A percentile compares a stretch with the other conserved stretches of the same genome.
Evolutionary conservation across 2,113 vertebrate genomes (phyloP).

Genomic region (Salvelinus namaycush): DNA sequence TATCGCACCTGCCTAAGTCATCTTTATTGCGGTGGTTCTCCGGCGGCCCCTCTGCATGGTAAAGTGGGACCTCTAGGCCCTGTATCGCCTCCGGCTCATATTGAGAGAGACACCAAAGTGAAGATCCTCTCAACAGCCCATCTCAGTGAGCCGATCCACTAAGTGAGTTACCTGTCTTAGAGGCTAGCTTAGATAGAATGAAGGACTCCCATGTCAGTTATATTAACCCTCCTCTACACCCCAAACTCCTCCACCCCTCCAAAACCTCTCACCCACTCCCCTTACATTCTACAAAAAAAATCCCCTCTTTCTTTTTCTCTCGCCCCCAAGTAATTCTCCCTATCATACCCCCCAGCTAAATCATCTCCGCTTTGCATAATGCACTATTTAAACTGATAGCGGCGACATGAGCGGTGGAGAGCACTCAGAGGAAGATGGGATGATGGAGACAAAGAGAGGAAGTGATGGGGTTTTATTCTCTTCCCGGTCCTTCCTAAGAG

Average conservation of each 20-base stretch:
- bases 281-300: slow-evolving; percentile 45
- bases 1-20: slow-evolving; percentile 66
- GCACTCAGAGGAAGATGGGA: slow-evolving; percentile 36
- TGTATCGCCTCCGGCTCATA: slow-evolving; percentile 68
- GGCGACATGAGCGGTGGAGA: slow-evolving; percentile 49
- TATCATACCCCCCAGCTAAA: slow-evolving; percentile 65
- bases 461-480: slow-evolving; percentile 47
- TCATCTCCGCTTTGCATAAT: slow-evolving; percentile 73
- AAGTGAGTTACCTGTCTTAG: slow-evolving; percentile 73
- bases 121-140: slow-evolving; percentile 57
- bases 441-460: slow-evolving; percentile 6
- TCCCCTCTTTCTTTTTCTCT: slow-evolving; percentile 55
- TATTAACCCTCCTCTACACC: slow-evolving; percentile 62
- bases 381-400: slow-evolving; percentile 65
- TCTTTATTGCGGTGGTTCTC: slow-evolving; percentile 69
- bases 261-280: slow-evolving; percentile 38
- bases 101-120: slow-evolving; percentile 71
- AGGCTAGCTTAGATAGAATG: slow-evolving; percentile 72
- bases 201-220: slow-evolving; percentile 75
- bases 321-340: slow-evolving; percentile 61
- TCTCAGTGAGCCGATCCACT: slow-evolving; percentile 68
- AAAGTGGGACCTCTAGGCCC: slow-evolving; percentile 60
- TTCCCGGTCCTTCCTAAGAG: neutral
- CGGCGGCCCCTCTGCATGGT: slow-evolving; percentile 65
- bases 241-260: slow-evolving; percentile 42